These are phyloP conservation scores for Macheiramphus alcinus DNA, from an alignment of 2,113 vertebrate genomes.

Conservation along the genomic window DNA sequence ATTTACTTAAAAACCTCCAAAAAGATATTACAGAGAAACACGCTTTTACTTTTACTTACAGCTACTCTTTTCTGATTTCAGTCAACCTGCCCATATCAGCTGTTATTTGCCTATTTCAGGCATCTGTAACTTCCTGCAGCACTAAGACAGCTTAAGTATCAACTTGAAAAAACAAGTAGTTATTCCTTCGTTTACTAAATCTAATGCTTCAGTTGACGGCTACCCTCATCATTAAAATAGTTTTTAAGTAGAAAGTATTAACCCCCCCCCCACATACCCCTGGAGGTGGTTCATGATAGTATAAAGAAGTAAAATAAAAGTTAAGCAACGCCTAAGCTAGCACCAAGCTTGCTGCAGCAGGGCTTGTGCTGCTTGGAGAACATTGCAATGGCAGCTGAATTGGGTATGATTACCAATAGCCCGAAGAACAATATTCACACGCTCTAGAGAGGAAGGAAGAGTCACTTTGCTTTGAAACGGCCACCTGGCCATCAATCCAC, in stretches of 20 bases:
- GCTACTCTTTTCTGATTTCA: neutral
- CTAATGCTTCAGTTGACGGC: neutral
- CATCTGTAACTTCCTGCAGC: neutral
- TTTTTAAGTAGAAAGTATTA: neutral
- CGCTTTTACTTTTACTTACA: neutral
- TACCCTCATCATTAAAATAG: neutral
- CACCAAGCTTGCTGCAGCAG: neutral
- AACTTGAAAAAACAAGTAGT: neutral
- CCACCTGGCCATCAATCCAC: neutral
- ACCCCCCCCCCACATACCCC: neutral
- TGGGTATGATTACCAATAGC: too few species aligned
- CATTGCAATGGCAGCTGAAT: neutral
- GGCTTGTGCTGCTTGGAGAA: neutral
- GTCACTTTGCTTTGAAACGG: neutral
- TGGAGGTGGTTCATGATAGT: neutral
- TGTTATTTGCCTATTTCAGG: neutral
- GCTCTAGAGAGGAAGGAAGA: neutral
- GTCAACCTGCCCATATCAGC: neutral
- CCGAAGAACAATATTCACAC: fast-evolving
- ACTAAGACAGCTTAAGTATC: neutral
- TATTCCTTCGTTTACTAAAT: neutral
- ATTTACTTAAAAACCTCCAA: neutral
- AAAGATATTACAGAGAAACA: neutral
- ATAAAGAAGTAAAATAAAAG: neutral
- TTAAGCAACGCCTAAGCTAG: neutral